These are phyloP conservation scores for Hypsopygia costalis DNA, from an alignment of 2,888 invertebrate species.

Conservation along the genomic window DNA sequence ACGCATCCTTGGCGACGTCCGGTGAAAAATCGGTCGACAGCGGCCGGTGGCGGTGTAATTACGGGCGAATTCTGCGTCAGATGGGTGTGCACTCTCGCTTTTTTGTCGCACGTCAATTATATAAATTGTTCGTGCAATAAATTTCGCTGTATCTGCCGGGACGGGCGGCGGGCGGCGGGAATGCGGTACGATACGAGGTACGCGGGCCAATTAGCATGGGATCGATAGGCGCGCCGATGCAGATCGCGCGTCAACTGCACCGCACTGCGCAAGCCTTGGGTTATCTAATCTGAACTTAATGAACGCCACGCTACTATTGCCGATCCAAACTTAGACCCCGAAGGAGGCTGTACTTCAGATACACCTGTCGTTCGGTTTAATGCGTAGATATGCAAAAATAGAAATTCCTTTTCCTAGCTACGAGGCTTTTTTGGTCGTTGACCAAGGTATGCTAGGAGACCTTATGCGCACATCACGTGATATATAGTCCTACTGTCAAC, in stretches of 20 bases:
- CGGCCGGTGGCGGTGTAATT: constrained; percentile 65
- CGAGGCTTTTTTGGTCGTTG: neutral
- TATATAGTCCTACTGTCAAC: no score
- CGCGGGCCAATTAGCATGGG: constrained; percentile 76
- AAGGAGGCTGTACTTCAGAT: neutral
- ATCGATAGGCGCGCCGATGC: constrained; percentile 74
- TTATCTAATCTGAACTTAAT: constrained; percentile 74
- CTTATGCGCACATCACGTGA: no score
- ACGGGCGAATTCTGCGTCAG: constrained; percentile 58
- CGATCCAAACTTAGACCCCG: constrained; percentile 25
- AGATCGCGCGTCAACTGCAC: constrained; percentile 66
- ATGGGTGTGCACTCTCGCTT: constrained; percentile 71
- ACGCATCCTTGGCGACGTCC: constrained; percentile 64
- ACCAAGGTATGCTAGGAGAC: no score
- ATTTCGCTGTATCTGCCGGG: constrained; percentile 74
- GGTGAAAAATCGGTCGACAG: constrained; percentile 58
- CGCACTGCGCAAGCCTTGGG: constrained; percentile 54
- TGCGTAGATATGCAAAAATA: neutral
- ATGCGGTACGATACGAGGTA: constrained; percentile 55
- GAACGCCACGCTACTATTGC: constrained; percentile 60
- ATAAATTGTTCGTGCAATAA: constrained; percentile 79
- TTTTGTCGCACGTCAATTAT: constrained; percentile 78
- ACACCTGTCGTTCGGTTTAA: neutral
- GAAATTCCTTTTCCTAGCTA: neutral
- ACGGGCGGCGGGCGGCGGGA: constrained; percentile 57